Evolutionary conservation across 2,888 invertebrate genomes (phyloP), one percentile per base, ranked within the genome.

Genomic region (Heliconius charithonia): DNA sequence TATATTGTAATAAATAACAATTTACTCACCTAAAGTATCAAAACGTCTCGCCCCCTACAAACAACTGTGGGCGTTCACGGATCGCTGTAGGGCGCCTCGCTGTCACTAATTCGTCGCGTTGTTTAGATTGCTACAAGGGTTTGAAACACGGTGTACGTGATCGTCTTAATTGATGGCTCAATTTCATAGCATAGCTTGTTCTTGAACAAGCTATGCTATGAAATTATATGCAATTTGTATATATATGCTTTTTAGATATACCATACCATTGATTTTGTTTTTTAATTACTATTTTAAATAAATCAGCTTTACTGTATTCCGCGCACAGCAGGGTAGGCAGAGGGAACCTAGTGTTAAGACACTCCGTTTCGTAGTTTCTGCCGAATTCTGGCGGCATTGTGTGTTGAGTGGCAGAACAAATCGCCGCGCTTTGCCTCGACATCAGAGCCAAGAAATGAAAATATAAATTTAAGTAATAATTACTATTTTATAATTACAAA

Each of bases 41-140:
- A 73, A 62, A 73, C 25, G 4, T 4, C 25, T 25, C 25, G 25
- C 13, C 6, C 41, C n/a, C 37, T 37, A 10, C 37, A 59, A 59
- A 4, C 73, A 41, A 41, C 37, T n/a, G 32, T 56, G 37, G 62
- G 59, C 59, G 41, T 73, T 62, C 37, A 25, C 62, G 19, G 62
- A 62, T 37, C n/a, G 62, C 59, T 62, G 59, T 37, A 32, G 73
- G 73, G 73, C 62, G 73, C 73, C 73, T 73, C 62, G 73, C 62
- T 73, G 25, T 73, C 62, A 62, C 62, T 73, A 62, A 73, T 73
- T 62, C 73, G 59, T 73, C 62, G 32, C 73, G 62, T 73, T 73
- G 73, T 62, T 37, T 73, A 73, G 73, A 73, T 73, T 62, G 73
- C 73, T 37, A 62, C 73, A 27, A 73, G 73, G 73, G 62, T 73